A percentile compares a stretch with the other conserved stretches of the same genome.
Conservation (phyloP, 2,797 vertebrate species). For the Euthynnus affinis region DNA sequence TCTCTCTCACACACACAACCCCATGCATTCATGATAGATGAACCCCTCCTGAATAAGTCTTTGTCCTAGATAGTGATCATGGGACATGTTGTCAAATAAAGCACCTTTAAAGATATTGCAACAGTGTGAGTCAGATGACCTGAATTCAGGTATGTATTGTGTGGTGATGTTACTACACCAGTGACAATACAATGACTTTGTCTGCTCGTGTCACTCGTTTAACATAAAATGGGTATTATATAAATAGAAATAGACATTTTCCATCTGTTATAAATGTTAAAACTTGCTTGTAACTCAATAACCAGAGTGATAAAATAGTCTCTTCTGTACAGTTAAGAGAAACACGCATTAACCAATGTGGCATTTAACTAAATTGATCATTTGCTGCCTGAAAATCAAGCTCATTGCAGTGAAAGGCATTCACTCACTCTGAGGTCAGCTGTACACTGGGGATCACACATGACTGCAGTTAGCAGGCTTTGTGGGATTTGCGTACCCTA, state of each 20-base stretch:
- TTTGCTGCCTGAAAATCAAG: conserved; percentile 28
- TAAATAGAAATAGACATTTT: not conserved
- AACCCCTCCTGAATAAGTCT: conserved; percentile 67
- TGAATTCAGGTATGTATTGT: conserved; percentile 55
- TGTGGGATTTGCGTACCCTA: conserved; percentile 60
- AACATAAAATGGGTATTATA: conserved; percentile 19
- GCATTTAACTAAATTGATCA: conserved; percentile 53
- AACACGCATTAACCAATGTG: conserved; percentile 24
- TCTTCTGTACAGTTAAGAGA: conserved; percentile 22
- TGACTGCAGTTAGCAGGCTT: conserved; percentile 40
- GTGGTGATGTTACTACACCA: conserved; percentile 41
- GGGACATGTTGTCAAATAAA: conserved; percentile 71
- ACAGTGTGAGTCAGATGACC: conserved; percentile 64
- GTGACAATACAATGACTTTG: conserved; percentile 23
- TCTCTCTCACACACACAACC: conserved; percentile 25
- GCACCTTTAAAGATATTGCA: conserved; percentile 62
- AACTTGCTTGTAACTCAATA: conserved; percentile 2
- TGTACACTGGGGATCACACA: conserved; percentile 44
- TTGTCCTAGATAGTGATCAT: conserved; percentile 75
- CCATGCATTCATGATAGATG: conserved; percentile 64
- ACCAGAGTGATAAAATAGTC: conserved; percentile 21
- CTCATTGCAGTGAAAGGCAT: conserved; percentile 9
- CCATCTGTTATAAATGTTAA: not conserved
- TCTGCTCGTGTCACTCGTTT: conserved; percentile 12
- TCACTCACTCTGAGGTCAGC: conserved; percentile 52